phyloP scores from a whole-genome alignment of 2,113 vertebrate genomes.

The Gallinago paraguaiae region DNA sequence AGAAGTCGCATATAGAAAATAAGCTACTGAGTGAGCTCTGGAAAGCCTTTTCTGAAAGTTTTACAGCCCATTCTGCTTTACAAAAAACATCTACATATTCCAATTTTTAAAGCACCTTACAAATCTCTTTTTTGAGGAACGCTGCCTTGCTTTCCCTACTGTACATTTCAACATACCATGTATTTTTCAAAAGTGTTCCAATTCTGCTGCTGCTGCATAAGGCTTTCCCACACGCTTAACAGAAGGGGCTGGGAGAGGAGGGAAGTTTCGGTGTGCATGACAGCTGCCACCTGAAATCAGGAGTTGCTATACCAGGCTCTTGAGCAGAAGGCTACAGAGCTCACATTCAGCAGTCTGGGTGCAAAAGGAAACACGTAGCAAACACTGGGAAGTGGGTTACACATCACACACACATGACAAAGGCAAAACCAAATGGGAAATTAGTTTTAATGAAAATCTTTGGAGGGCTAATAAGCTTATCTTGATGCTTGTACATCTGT shows the following conservation, averaged over 20 bases:
- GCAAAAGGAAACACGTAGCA: neutral
- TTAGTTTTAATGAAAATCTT: neutral
- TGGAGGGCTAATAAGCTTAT: neutral
- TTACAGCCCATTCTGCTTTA: neutral
- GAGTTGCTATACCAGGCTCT: neutral
- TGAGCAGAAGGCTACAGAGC: neutral
- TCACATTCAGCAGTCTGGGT: neutral
- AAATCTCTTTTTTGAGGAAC: neutral
- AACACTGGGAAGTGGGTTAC: neutral
- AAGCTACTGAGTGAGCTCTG: neutral
- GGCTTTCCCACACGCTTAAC: neutral
- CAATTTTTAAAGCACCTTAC: neutral
- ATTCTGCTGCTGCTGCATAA: neutral
- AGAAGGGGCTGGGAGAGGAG: neutral
- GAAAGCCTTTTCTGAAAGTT: neutral
- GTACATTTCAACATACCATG: neutral
- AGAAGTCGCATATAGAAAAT: neutral
- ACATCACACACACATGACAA: neutral
- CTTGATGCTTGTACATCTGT: neutral
- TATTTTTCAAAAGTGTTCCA: neutral
- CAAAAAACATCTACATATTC: neutral
- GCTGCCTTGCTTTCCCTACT: neutral
- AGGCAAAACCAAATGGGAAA: constrained; percentile 36
- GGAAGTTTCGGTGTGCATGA: neutral
- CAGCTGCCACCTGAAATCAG: neutral